phyloP scores from a whole-genome alignment of 2,797 vertebrate species.

The Centropyge bicolor region DNA sequence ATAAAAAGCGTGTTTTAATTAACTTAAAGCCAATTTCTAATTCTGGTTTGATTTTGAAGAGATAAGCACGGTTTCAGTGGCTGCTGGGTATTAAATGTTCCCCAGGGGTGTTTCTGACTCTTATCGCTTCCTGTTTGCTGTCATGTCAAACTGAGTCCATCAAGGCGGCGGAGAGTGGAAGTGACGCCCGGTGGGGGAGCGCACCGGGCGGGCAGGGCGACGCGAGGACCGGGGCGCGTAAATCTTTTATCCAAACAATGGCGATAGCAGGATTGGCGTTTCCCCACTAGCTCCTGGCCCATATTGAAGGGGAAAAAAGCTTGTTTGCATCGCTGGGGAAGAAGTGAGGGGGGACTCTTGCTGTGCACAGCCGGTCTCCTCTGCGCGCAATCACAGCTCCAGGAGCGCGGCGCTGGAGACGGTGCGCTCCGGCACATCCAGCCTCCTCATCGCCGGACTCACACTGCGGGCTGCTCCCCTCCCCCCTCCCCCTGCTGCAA shows the following conservation, averaged over 20 bases:
- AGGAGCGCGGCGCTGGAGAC: constrained; percentile 62
- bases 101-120: constrained; percentile 24
- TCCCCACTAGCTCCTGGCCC: constrained; percentile 27
- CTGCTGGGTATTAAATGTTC: constrained; percentile 27
- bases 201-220: constrained; percentile 52
- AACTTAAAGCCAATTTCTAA: constrained; percentile 21
- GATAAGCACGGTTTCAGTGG: constrained; percentile 26
- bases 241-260: constrained; percentile 70
- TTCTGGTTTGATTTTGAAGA: constrained; percentile 24
- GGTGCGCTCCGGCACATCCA: constrained; percentile 66
- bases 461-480: constrained; percentile 43
- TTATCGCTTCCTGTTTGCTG: constrained; percentile 64
- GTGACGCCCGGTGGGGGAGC: constrained; percentile 60
- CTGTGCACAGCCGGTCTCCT: constrained; percentile 33
- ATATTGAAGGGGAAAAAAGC: constrained; percentile 36
- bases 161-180: constrained; percentile 50
- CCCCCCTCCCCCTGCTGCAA: constrained; percentile 26
- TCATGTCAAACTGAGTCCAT: constrained; percentile 58
- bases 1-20: constrained; percentile 38
- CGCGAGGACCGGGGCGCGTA: constrained; percentile 51
- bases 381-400: constrained; percentile 70
- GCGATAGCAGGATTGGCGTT: constrained; percentile 44
- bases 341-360: constrained; percentile 35
- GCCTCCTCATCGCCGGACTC: constrained; percentile 47
- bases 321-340: constrained; percentile 37